Conservation (phyloP, 1,140 invertebrate genomes). For the Eueides isabella region DNA sequence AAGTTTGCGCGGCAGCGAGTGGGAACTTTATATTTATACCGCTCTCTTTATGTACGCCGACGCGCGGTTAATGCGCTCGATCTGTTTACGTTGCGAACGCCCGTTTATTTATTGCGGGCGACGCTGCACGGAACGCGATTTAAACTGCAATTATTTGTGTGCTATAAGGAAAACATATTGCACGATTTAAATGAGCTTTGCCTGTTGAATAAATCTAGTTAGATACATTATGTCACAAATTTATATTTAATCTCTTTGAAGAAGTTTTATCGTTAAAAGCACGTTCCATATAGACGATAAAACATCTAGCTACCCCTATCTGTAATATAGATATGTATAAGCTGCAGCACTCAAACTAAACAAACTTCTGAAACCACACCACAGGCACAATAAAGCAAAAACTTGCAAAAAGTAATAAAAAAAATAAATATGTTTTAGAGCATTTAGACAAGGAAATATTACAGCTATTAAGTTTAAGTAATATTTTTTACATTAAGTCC, state of each 20-base stretch:
- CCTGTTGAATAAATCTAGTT: conserved; percentile 38
- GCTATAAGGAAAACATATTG: conserved; percentile 72
- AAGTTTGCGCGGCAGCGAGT: conserved; percentile 80
- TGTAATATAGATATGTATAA: background rate
- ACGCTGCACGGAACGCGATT: conserved; percentile 70
- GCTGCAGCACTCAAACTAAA: background rate
- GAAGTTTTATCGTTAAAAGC: conserved; percentile 18
- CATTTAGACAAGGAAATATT: no score
- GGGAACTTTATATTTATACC: conserved; percentile 82
- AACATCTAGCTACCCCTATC: background rate
- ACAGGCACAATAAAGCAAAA: background rate
- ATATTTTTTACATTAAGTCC: conserved; percentile 43
- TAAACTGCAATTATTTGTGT: conserved; percentile 80
- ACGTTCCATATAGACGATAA: background rate
- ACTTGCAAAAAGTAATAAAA: no score
- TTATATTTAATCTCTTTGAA: conserved; percentile 18
- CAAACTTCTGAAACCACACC: background rate
- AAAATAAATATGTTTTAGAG: background rate
- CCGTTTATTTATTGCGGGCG: conserved; percentile 76
- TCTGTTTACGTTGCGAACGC: conserved; percentile 78
- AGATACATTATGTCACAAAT: conserved; percentile 25
- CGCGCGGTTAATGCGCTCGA: conserved; percentile 79
- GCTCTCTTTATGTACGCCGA: conserved; percentile 80
- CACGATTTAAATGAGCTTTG: conserved; percentile 62
- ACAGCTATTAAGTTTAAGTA: background rate